A percentile compares a stretch with the other conserved stretches of the same genome.
phyloP scores from a whole-genome alignment of 2,113 vertebrate species.

The Falcunculus frontatus region DNA sequence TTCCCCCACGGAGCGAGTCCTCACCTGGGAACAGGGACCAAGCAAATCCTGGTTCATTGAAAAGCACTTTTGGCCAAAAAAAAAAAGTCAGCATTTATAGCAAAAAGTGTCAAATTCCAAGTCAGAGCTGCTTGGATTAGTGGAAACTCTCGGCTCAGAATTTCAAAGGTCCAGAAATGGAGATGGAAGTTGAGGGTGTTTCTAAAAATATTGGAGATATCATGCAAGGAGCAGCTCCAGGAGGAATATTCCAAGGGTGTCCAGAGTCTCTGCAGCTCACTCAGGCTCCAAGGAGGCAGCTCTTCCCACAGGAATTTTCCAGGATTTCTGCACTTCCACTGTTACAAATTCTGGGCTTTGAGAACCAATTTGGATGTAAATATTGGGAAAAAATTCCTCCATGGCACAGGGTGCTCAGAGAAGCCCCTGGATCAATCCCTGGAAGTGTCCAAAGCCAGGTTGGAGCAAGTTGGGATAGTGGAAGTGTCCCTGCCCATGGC shows the following conservation, averaged over 20 bases:
- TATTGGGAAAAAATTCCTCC: not conserved
- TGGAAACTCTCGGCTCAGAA: not conserved
- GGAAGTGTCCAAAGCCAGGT: not conserved
- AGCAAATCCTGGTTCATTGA: accelerated
- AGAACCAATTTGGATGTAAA: not conserved
- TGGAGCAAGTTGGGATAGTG: not conserved
- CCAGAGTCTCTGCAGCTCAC: not conserved
- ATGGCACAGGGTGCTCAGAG: not conserved
- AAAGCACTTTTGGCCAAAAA: not conserved
- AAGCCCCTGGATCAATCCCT: not conserved
- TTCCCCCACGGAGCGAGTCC: slow-evolving; percentile 96
- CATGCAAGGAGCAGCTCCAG: not conserved
- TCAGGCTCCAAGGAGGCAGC: not conserved
- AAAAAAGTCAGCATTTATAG: not conserved
- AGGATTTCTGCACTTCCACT: not conserved
- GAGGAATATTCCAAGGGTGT: not conserved
- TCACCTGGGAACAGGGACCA: slow-evolving; percentile 77
- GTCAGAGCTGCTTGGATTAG: not conserved
- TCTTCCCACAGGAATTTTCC: not conserved
- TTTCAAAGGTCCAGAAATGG: not conserved
- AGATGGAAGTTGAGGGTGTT: not conserved
- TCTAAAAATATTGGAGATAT: no score
- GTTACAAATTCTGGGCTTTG: not conserved
- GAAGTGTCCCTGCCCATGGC: not conserved
- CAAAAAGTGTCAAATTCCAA: not conserved